phyloP scores from a whole-genome alignment of 2,888 invertebrate genomes.

The Leistus spinibarbis region DNA sequence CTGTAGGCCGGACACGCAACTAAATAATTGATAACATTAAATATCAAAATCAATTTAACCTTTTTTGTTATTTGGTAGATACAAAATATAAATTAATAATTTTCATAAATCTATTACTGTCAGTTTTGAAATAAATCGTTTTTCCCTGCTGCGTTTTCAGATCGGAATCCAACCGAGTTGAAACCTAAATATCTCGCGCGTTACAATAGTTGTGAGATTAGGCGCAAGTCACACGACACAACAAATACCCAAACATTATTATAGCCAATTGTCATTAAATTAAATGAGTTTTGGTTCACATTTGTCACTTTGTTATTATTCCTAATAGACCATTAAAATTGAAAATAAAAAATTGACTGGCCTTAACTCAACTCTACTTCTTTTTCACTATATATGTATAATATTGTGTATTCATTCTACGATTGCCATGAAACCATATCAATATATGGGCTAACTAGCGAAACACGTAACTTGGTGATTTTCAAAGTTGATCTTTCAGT shows the following conservation, averaged over 20 bases:
- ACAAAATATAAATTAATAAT: background rate
- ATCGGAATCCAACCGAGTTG: background rate
- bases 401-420: no score
- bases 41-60: no score
- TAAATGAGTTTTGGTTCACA: background rate
- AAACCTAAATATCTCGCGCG: background rate
- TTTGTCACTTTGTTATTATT: background rate
- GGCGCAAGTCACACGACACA: background rate
- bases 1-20: no score
- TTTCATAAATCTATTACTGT: background rate
- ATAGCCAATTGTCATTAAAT: background rate
- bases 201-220: background rate
- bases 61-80: no score
- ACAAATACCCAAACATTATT: background rate
- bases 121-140: background rate
- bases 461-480: no score
- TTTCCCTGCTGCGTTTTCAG: background rate
- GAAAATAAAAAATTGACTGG: no score
- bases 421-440: no score
- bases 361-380: no score
- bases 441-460: no score
- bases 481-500: no score
- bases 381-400: no score
- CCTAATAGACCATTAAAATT: background rate
- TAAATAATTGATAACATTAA: no score